Evolutionary conservation across 2,888 invertebrate genomes (phyloP).

Genomic region (Arge pagana): DNA sequence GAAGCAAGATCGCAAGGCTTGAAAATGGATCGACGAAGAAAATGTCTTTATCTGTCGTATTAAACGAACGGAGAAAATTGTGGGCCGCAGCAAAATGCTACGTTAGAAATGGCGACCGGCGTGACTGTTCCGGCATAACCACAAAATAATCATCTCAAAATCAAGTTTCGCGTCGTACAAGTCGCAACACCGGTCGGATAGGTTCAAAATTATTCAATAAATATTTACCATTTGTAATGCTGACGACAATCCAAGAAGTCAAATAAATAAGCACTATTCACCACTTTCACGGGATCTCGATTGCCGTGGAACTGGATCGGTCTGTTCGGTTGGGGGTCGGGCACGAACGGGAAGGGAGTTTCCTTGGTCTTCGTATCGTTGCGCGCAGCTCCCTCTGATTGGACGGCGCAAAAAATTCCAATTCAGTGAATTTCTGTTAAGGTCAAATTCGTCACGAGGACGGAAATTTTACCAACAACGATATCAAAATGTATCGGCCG

Average conservation of each 20-base stretch:
- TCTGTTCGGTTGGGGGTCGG: conserved; percentile 52
- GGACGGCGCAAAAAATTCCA: conserved; percentile 8
- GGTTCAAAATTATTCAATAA: background rate
- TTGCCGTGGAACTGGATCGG: conserved; percentile 51
- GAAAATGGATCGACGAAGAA: too few relatives aligned
- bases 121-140: conserved; percentile 1
- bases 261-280: conserved; percentile 52
- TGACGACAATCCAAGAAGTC: conserved; percentile 42
- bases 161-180: background rate
- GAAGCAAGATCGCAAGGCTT: conserved; percentile 22
- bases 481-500: too few relatives aligned
- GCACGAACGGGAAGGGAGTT: conserved; percentile 54
- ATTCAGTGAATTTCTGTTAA: background rate
- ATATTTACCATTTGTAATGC: conserved; percentile 54
- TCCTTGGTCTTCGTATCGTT: conserved; percentile 46
- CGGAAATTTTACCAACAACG: background rate
- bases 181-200: background rate
- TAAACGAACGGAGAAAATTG: background rate
- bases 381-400: conserved; percentile 37
- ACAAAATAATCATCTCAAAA: background rate
- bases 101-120: conserved; percentile 18
- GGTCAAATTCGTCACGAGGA: background rate
- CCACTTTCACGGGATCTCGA: conserved; percentile 51
- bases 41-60: background rate
- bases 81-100: conserved; percentile 8